phyloP scores from a whole-genome alignment of 2,797 vertebrate genomes.

The Myiothlypis chrysogaster region DNA sequence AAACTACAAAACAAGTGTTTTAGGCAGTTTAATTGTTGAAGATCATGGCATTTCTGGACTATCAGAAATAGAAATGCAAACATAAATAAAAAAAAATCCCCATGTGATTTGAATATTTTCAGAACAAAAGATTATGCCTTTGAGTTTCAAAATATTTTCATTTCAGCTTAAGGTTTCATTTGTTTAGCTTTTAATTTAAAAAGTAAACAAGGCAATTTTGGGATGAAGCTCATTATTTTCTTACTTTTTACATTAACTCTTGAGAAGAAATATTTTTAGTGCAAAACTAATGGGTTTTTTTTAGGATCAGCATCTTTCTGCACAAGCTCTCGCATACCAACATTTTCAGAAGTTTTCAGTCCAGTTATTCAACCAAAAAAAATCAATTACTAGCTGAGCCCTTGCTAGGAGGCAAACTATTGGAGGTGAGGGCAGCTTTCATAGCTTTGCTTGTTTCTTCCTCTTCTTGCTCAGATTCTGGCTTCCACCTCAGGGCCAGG shows the following conservation, averaged over 20 bases:
- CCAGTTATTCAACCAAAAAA: background rate
- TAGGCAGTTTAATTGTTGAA: background rate
- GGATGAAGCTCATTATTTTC: background rate
- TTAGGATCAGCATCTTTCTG: background rate
- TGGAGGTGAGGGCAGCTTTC: background rate
- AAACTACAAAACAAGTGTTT: accelerated
- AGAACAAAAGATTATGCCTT: background rate
- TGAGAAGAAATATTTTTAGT: background rate
- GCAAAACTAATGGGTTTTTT: background rate
- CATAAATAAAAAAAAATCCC: background rate
- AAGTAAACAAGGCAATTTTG: background rate
- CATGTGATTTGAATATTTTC: background rate
- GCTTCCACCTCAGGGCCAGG: background rate
- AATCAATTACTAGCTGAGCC: background rate
- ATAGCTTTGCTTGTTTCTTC: background rate
- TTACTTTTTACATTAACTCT: background rate
- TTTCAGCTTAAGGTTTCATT: background rate
- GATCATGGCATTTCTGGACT: background rate
- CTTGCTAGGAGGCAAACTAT: background rate
- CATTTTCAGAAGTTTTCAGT: background rate
- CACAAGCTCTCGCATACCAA: background rate
- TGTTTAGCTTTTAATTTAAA: background rate
- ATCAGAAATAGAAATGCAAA: background rate
- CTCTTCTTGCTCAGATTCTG: background rate
- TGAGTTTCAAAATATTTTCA: background rate